These are phyloP conservation scores for Conops quadrifasciatus DNA, from an alignment of 2,888 invertebrate species.

Conservation along the genomic window DNA sequence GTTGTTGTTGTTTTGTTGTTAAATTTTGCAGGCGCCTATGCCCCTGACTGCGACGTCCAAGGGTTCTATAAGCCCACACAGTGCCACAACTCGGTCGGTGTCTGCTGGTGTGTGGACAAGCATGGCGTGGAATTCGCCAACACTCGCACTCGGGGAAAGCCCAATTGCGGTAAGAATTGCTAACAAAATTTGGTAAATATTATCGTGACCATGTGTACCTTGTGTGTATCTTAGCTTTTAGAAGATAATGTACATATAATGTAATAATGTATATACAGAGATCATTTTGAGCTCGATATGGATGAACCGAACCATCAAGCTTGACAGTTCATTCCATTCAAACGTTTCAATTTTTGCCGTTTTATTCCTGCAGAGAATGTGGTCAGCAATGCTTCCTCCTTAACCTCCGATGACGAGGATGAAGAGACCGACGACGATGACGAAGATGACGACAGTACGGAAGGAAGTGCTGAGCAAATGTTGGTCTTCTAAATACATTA, in stretches of 20 bases:
- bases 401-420: constrained; percentile 78
- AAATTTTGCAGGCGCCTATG: constrained; percentile 72
- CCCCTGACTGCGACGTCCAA: constrained; percentile 84
- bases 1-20: constrained; percentile 35
- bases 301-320: no score
- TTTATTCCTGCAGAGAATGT: constrained; percentile 61
- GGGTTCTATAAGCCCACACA: constrained; percentile 88
- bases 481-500: constrained; percentile 72
- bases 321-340: no score
- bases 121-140: constrained; percentile 89
- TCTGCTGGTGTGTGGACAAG: constrained; percentile 94
- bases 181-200: no score
- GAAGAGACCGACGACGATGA: constrained; percentile 74
- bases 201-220: no score
- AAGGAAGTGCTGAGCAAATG: constrained; percentile 81
- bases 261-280: no score
- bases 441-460: constrained; percentile 69
- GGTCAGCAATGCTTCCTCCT: constrained; percentile 70
- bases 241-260: no score
- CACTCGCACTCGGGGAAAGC: constrained; percentile 82
- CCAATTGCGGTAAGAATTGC: constrained; percentile 75
- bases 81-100: constrained; percentile 85
- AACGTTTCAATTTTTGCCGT: constrained; percentile 15
- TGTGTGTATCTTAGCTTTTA: no score
- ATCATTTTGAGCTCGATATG: no score